Conservation (phyloP, 2,113 vertebrate genomes). For the Sinocyclocheilus maitianheensis region DNA sequence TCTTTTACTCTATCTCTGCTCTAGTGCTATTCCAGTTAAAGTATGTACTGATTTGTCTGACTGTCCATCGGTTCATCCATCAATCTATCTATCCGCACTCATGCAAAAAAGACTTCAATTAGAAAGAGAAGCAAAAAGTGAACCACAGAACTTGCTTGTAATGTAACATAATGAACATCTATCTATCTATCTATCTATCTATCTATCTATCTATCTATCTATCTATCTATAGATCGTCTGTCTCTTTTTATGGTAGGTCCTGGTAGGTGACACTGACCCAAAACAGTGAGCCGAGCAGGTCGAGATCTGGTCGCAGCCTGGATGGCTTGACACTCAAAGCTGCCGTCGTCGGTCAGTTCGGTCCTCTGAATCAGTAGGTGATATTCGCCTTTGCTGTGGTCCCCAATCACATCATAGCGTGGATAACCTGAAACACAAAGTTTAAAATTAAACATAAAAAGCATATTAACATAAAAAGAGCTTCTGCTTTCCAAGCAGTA, state of each 20-base stretch:
- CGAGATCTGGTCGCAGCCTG: constrained; percentile 86
- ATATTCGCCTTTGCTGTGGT: constrained; percentile 87
- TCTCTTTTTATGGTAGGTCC: not conserved
- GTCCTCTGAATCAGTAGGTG: constrained; percentile 86
- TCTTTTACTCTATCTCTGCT: not conserved
- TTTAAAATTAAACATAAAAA: not conserved
- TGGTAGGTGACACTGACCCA: constrained; percentile 75
- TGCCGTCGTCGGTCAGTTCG: constrained; percentile 85
- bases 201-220: no score
- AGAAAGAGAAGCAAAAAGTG: constrained; percentile 2
- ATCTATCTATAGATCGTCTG: no score
- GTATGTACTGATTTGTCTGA: constrained; percentile 23
- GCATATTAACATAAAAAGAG: no score
- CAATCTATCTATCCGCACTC: constrained; percentile 2
- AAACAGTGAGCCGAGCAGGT: constrained; percentile 86
- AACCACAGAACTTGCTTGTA: not conserved
- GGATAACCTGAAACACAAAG: constrained; percentile 81
- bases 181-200: not conserved
- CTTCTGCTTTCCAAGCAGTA: not conserved
- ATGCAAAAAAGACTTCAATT: not conserved
- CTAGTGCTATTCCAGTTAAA: constrained; percentile 15
- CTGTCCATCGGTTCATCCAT: not conserved
- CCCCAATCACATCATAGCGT: constrained; percentile 87
- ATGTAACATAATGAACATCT: no score
- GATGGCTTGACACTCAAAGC: constrained; percentile 91